A percentile compares a stretch with the other conserved stretches of the same genome.
Conservation (phyloP, 2,888 invertebrate species). For the Troilus luridus region DNA sequence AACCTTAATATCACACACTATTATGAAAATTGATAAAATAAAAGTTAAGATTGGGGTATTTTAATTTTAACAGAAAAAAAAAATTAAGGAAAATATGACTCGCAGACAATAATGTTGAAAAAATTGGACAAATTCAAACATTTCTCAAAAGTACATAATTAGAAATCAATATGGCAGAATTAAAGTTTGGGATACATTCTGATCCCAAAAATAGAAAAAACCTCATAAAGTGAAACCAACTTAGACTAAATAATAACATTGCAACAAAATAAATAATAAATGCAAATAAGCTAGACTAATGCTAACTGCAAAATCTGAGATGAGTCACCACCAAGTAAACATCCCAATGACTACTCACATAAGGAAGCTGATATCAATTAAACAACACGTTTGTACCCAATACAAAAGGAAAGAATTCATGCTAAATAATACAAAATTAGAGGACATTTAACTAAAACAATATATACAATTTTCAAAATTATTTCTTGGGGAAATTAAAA, state of each 20-base stretch:
- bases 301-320: background rate
- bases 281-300: background rate
- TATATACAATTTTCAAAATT: too few species aligned
- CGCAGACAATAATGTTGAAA: background rate
- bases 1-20: background rate
- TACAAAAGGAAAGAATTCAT: constrained; percentile 28
- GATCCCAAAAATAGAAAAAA: background rate
- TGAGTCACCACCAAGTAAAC: background rate
- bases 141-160: background rate
- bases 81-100: background rate
- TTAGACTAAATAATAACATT: background rate
- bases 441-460: too few species aligned
- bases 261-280: background rate
- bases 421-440: background rate
- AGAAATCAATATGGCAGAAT: background rate
- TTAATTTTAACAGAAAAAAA: background rate
- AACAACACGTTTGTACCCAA: background rate
- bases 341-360: constrained; percentile 1
- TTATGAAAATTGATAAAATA: background rate
- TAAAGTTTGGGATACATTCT: background rate
- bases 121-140: background rate
- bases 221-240: background rate
- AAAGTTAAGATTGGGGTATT: background rate
- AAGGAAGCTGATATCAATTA: background rate
- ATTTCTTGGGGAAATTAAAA: too few species aligned